Evolutionary conservation across 2,888 invertebrate genomes (phyloP), one percentile per base, ranked within the genome.

Genomic region (Melinaea menophilus): DNA sequence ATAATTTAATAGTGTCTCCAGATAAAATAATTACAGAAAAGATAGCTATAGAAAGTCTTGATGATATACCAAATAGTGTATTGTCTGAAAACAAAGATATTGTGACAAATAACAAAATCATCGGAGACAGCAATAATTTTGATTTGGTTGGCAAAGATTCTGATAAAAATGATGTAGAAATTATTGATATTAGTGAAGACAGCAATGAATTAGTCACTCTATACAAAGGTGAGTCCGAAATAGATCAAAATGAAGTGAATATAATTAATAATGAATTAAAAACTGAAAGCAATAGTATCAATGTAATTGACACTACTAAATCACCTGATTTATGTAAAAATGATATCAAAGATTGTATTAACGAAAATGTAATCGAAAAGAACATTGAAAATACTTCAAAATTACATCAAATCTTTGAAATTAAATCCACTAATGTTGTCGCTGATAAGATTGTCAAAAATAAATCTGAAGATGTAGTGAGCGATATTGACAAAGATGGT

Each of bases 191-290:
- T 33, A 57, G 13, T 55, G 51, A 51, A 31, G 51, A 31, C 9
- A 51, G 31, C 9, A 22, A 51, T 31, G 51, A 9, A 51, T 51
- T 51, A 5, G 41, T 41, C 7, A 41, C 11, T 41, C 9, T 41
- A 2, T 9, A 11, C 9, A 41, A 41, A 11, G 41, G 41, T 5
- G 41, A 41, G 3, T 5, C 7, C 11, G 41, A 9, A 9, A 11
- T 9, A 11, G 9, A 41, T 5, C 7, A 58, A 22, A 58, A 61
- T 33, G 51, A 62, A 56, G 55, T 61, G 45, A 62, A 46, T 57
- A 59, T 64, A 55, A 61, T 45, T 12, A 33, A 64, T 69, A 58
- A 66, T 66, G 58, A 63, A 57, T 13, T 46, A 47, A 35, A 11
- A 11, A 33, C 41, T 46, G 33, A 46, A 13, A 35, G 34, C 41